phyloP scores from a whole-genome alignment of 2,888 invertebrate genomes.

The Platynereis dumerilii region DNA sequence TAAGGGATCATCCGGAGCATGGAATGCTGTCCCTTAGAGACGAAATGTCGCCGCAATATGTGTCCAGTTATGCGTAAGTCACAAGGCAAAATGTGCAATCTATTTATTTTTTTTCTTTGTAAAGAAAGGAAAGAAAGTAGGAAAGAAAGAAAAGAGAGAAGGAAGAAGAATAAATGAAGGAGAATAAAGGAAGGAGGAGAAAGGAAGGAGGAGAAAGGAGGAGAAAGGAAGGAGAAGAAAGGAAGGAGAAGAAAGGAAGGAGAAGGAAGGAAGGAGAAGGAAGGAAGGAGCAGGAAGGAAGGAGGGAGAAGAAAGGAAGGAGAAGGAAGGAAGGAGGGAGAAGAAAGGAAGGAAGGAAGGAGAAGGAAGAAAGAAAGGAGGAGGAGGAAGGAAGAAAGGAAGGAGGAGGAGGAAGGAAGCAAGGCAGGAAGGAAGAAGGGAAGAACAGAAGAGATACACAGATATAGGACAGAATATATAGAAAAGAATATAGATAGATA shows the following conservation, averaged over 20 bases:
- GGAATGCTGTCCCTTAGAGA: no score
- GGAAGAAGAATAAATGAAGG: background rate
- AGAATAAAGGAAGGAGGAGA: background rate
- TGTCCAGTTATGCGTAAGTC: no score
- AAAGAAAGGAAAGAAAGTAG: no score
- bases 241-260: background rate
- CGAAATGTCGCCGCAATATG: no score
- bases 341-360: background rate
- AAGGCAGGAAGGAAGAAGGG: background rate
- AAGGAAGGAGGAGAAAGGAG: background rate
- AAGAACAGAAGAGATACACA: background rate
- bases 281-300: no score
- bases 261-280: background rate
- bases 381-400: background rate
- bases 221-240: background rate
- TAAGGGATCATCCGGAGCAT: no score
- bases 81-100: no score
- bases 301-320: background rate
- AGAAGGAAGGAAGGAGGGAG: background rate
- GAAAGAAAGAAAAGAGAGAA: background rate
- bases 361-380: background rate
- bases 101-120: background rate
- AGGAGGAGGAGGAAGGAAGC: background rate
- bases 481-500: no score
- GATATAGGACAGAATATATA: no score